Percentiles rank a stretch among this genome's conserved stretches.
Evolutionary conservation across 2,113 vertebrate genomes (phyloP).

Genomic region (Chroicocephalus ridibundus): DNA sequence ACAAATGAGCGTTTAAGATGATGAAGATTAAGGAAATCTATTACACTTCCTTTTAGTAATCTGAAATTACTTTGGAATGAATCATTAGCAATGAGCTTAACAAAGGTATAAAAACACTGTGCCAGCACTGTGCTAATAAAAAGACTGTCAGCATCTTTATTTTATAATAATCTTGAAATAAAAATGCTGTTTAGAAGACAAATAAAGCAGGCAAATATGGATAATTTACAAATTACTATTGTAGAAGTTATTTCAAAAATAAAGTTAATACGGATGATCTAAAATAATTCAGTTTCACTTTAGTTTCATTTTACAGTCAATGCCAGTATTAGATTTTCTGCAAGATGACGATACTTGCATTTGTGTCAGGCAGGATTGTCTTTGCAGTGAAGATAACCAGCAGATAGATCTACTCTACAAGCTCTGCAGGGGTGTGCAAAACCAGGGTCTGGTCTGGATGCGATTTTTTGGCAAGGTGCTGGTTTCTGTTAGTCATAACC

Average conservation of each 20-base stretch:
- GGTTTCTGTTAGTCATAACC: not conserved
- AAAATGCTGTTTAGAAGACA: conserved; percentile 21
- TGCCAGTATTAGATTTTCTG: conserved; percentile 1
- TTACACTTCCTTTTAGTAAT: conserved; percentile 31
- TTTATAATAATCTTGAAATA: conserved; percentile 46
- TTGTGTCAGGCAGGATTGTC: conserved; percentile 1
- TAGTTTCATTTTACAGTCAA: not conserved
- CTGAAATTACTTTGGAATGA: conserved; percentile 44
- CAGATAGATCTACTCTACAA: not conserved
- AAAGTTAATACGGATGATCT: not conserved
- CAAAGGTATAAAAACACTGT: not conserved
- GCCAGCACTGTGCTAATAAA: conserved; percentile 40
- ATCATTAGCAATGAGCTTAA: conserved; percentile 43
- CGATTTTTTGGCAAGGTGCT: not conserved
- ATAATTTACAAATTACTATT: not conserved
- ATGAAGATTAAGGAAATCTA: conserved; percentile 46
- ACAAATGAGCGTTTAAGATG: not conserved
- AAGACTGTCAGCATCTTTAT: conserved; percentile 41
- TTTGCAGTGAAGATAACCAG: not conserved
- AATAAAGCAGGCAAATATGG: conserved; percentile 40
- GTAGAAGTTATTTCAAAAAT: not conserved
- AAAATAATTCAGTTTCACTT: not conserved
- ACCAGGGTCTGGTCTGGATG: accelerated
- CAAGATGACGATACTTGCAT: not conserved
- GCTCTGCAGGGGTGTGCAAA: not conserved